A percentile compares a stretch with the other conserved stretches of the same genome.
These are phyloP conservation scores for Colostygia pectinataria DNA, from an alignment of 2,888 invertebrate genomes.

Conservation along the genomic window DNA sequence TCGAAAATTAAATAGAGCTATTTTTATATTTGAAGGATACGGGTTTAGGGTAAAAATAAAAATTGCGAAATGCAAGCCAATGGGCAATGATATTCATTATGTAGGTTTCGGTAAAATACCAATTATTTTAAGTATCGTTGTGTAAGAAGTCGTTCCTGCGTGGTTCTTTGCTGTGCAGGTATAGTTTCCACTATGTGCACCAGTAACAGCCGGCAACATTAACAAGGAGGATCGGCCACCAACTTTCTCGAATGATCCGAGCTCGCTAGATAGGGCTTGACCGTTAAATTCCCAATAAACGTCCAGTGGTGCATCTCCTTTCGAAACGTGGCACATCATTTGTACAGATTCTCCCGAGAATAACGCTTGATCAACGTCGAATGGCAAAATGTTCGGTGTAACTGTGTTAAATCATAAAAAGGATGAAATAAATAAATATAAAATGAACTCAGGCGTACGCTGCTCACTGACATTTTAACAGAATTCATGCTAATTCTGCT, in stretches of 20 bases:
- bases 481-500: conserved; percentile 71
- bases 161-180: conserved; percentile 82
- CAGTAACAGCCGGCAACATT: conserved; percentile 75
- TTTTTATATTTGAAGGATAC: conserved; percentile 20
- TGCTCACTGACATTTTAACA: conserved; percentile 53
- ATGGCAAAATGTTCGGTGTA: conserved; percentile 85
- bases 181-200: conserved; percentile 82
- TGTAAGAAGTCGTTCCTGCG: conserved; percentile 76
- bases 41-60: conserved; percentile 32
- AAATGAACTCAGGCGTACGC: conserved; percentile 53
- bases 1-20: conserved; percentile 22
- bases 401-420: conserved; percentile 51
- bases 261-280: conserved; percentile 62
- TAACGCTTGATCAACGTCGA: conserved; percentile 84
- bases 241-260: conserved; percentile 74
- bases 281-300: conserved; percentile 86
- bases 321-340: conserved; percentile 84
- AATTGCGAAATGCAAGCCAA: conserved; percentile 31
- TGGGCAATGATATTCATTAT: conserved; percentile 27
- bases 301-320: conserved; percentile 86
- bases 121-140: conserved; percentile 78
- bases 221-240: conserved; percentile 76
- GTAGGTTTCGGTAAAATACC: conserved; percentile 53
- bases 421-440: conserved; percentile 42
- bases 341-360: conserved; percentile 85